A percentile compares a stretch with the other conserved stretches of the same genome.
Evolutionary conservation across 2,113 vertebrate species (phyloP).

Genomic region (Nothocercus nigrocapillus): DNA sequence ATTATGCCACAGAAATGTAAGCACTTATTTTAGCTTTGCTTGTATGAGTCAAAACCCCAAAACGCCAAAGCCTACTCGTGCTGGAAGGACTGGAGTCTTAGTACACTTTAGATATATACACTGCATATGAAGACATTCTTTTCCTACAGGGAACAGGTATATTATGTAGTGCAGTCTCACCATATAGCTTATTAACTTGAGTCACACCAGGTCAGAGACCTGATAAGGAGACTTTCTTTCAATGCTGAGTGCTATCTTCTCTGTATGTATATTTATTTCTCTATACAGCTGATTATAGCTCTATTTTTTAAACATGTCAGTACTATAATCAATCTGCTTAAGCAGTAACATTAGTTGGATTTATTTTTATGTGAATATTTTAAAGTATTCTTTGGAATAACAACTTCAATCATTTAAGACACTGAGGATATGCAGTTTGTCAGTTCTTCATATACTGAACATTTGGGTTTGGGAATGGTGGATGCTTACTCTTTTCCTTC

Average conservation of each 20-base stretch:
- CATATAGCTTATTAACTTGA: background rate
- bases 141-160: background rate
- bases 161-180: background rate
- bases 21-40: background rate
- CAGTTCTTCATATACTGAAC: background rate
- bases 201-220: background rate
- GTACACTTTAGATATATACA: background rate
- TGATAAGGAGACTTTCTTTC: background rate
- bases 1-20: background rate
- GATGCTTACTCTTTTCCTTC: background rate
- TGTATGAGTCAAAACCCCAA: slow-evolving; percentile 8
- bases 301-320: background rate
- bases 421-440: background rate
- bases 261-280: background rate
- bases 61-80: background rate
- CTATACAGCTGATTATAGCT: background rate
- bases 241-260: background rate
- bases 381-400: background rate
- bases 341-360: background rate
- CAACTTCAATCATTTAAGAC: background rate
- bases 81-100: background rate
- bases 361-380: background rate
- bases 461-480: background rate
- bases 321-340: background rate
- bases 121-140: background rate